Percentiles rank a stretch among this genome's conserved stretches.
Evolutionary conservation across 2,113 vertebrate species (phyloP).

Genomic region (Neolamprologus sp.): DNA sequence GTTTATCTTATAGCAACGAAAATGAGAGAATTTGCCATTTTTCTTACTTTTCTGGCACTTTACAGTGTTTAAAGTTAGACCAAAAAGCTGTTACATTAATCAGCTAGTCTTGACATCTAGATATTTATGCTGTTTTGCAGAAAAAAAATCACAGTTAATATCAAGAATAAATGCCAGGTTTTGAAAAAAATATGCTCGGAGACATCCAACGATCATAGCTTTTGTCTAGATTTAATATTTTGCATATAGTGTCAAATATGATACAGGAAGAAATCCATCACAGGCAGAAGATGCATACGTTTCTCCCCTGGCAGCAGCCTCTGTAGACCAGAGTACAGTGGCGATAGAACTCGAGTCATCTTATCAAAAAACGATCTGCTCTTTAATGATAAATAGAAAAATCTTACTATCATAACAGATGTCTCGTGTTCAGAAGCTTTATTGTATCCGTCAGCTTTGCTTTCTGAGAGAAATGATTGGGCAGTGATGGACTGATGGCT

Average conservation of each 20-base stretch:
- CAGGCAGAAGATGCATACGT: not conserved
- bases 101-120: not conserved
- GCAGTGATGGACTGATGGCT: not conserved
- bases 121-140: not conserved
- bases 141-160: not conserved
- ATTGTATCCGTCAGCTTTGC: not conserved
- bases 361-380: not conserved
- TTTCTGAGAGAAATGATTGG: not conserved
- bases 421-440: not conserved
- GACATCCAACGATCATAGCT: not conserved
- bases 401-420: not conserved
- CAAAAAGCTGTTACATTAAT: not conserved
- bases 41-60: not conserved
- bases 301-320: not conserved
- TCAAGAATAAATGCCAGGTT: not conserved
- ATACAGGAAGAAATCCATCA: not conserved
- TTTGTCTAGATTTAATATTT: not conserved
- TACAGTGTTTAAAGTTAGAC: not conserved
- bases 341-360: not conserved
- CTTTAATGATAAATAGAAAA: not conserved
- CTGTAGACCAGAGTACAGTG: not conserved
- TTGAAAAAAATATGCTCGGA: not conserved
- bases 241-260: not conserved
- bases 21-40: not conserved
- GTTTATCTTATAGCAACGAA: not conserved